phyloP scores from a whole-genome alignment of 1,140 invertebrate genomes.

The Centruroides sculpturatus region DNA sequence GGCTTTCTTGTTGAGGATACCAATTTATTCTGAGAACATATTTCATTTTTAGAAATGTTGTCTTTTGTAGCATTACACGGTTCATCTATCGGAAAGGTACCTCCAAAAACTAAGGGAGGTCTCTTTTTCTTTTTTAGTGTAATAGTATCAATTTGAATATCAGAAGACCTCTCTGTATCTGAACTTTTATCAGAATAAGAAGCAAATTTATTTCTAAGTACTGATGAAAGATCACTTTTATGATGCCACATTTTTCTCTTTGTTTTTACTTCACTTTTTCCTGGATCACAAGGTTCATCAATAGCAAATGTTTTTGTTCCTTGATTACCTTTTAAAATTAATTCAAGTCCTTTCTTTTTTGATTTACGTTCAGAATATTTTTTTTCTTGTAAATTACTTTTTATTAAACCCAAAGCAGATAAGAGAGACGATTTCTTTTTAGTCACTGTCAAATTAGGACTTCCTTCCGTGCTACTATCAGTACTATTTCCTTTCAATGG shows the following conservation, averaged over 20 bases:
- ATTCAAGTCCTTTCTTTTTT: slow-evolving; percentile 9
- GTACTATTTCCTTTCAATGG: neutral
- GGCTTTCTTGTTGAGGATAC: too few species aligned
- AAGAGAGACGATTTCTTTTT: slow-evolving; percentile 3
- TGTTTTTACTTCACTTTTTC: neutral
- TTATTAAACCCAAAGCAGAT: neutral
- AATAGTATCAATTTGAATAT: too few species aligned
- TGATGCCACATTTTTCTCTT: neutral
- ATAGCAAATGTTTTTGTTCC: slow-evolving; percentile 9
- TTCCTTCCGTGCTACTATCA: slow-evolving; percentile 11
- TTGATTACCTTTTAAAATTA: slow-evolving; percentile 3
- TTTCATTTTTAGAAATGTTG: too few species aligned
- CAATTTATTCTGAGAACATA: too few species aligned
- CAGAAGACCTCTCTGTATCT: too few species aligned
- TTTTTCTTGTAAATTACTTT: too few species aligned
- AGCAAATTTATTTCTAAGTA: too few species aligned
- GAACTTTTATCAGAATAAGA: too few species aligned
- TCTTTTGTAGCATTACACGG: slow-evolving; percentile 13
- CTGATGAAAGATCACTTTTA: too few species aligned
- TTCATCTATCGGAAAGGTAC: slow-evolving; percentile 43
- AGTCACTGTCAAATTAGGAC: slow-evolving; percentile 4
- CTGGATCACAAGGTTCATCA: slow-evolving; percentile 6
- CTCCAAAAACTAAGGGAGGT: slow-evolving; percentile 52
- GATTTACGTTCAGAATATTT: neutral
- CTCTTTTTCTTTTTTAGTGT: slow-evolving; percentile 23